Base-by-base conservation (phyloP, 2,888 invertebrate species). In the Eulithis prunata region DNA sequence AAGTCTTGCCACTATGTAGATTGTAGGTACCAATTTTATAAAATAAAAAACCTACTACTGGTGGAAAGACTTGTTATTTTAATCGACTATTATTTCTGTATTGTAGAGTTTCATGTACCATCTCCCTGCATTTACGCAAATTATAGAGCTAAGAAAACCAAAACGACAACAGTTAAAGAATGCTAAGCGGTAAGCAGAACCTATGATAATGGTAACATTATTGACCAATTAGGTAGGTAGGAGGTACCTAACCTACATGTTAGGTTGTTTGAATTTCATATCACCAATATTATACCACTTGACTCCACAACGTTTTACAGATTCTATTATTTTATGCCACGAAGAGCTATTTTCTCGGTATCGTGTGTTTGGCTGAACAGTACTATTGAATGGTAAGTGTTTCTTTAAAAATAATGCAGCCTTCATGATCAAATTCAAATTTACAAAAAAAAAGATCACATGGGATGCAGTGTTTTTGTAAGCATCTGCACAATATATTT, bases 81-180 rank as follows among this genome's bases (percentile, higher is more conserved):
- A 32, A 28, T 32, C 49, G 21, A 47, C 21, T 49, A 49, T 49
- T 49, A 49, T 49, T 49, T 49, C 21, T 49, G 52, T 14, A 54
- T 28, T 32, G 45, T 28, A 32, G 21, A 55, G 32, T 28, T 7
- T 56, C 53, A 53, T 38, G 32, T 32, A 28, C 4, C 8, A 36
- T 21, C 28, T n/a, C 14, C 11, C 46, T 11, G 12, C 21, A 14
- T 36, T 46, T 38, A 61, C 38, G 45, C 60, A 54, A 46, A 61
- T 54, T 60, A 46, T 14, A 60, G 36, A 61, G 54, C 36, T 36
- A 38, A 54, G n/a, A 60, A 6, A 57, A 53, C 52, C 38, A 57
- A 57, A 63, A 57, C 52, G 36, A 57, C 51, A 56, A 11, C 12
- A 28, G 28, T 41, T 36, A 43, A 56, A 56, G 56, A 56, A 55